phyloP scores from a whole-genome alignment of 2,888 invertebrate genomes.

The Erebia epiphron region DNA sequence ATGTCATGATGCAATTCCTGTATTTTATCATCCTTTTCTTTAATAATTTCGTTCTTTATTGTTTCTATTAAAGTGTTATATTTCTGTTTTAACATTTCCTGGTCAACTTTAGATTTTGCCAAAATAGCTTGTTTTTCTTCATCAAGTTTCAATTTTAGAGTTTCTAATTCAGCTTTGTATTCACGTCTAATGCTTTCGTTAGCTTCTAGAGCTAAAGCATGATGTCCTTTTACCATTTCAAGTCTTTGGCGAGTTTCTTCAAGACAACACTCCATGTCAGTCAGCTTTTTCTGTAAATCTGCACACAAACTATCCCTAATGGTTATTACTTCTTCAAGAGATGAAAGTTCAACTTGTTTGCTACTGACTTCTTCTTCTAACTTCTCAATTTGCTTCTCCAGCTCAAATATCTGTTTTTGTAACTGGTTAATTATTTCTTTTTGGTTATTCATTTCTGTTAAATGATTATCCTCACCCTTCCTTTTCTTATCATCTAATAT shows the following conservation, averaged over 20 bases:
- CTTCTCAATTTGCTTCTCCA: constrained; percentile 65
- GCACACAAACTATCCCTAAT: constrained; percentile 74
- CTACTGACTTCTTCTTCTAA: constrained; percentile 68
- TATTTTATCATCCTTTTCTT: constrained; percentile 66
- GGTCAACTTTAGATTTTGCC: constrained; percentile 64
- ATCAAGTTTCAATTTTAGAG: constrained; percentile 69
- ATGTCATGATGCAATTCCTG: constrained; percentile 64
- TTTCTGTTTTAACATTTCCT: constrained; percentile 64
- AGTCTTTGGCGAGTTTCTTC: constrained; percentile 73
- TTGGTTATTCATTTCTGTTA: constrained; percentile 32
- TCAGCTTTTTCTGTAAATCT: constrained; percentile 73
- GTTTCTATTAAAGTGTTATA: constrained; percentile 63
- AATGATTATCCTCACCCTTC: constrained; percentile 23
- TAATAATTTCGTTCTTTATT: constrained; percentile 61
- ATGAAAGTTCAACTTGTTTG: constrained; percentile 71
- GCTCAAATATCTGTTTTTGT: constrained; percentile 54
- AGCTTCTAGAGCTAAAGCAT: constrained; percentile 75
- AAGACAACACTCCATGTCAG: constrained; percentile 59
- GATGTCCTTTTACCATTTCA: constrained; percentile 79
- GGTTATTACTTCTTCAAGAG: constrained; percentile 71
- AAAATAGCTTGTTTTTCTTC: constrained; percentile 72
- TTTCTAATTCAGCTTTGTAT: constrained; percentile 74
- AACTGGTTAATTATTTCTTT: constrained; percentile 50
- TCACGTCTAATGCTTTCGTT: constrained; percentile 78
- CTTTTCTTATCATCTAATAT: constrained; percentile 41